Evolutionary conservation across 1,140 invertebrate species (phyloP).

Genomic region (Acromyrmex charruanus): DNA sequence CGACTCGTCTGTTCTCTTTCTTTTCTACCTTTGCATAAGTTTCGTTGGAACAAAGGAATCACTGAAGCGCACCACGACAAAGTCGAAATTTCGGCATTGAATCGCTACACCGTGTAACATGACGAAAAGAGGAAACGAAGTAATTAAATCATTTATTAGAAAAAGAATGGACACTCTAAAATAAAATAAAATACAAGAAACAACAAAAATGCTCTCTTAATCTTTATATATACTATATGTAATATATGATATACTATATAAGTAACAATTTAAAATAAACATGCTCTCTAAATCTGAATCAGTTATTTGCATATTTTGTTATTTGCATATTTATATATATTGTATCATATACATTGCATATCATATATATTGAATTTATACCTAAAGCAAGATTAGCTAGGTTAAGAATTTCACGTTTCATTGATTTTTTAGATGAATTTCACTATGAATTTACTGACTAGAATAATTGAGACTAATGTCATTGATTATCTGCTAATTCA

Average conservation of each 20-base stretch:
- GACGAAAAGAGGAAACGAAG: conserved; percentile 47
- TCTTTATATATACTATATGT: neutral
- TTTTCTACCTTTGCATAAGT: conserved; percentile 66
- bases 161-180: neutral
- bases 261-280: neutral
- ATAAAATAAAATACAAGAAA: neutral
- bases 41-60: conserved; percentile 73
- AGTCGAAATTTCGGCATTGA: conserved; percentile 64
- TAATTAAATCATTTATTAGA: conserved; percentile 35
- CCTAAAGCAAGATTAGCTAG: too few species aligned
- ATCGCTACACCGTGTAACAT: conserved; percentile 58
- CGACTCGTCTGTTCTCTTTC: neutral
- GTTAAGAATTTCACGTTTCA: too few species aligned
- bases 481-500: too few species aligned
- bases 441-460: too few species aligned
- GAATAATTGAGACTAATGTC: too few species aligned
- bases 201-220: neutral
- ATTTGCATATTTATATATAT: too few species aligned
- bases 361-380: too few species aligned
- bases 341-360: too few species aligned
- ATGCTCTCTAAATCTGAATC: too few species aligned
- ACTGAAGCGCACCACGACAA: conserved; percentile 63
- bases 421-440: too few species aligned
- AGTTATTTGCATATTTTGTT: too few species aligned
- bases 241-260: neutral